Percentiles rank a stretch among this genome's conserved stretches.
phyloP scores from a whole-genome alignment of 2,797 vertebrate genomes.

The Numenius phaeopus region DNA sequence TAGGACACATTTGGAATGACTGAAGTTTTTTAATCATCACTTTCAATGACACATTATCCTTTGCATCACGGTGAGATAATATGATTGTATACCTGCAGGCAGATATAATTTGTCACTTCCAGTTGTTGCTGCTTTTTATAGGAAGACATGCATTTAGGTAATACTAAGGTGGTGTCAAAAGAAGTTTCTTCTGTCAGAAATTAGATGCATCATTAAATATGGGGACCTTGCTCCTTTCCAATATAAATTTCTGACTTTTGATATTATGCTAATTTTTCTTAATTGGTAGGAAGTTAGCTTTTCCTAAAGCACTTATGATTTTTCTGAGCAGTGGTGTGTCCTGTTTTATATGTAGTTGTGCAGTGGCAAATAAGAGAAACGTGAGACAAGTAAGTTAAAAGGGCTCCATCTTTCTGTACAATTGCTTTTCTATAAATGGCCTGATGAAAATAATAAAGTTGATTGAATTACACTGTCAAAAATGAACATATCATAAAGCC shows the following conservation, averaged over 20 bases:
- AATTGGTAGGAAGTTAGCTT: neutral
- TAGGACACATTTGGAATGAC: neutral
- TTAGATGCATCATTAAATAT: neutral
- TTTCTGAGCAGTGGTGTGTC: neutral
- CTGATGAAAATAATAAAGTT: neutral
- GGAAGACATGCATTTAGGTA: neutral
- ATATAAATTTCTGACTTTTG: neutral
- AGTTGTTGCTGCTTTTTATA: neutral
- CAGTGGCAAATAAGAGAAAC: neutral
- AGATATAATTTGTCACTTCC: constrained; percentile 10
- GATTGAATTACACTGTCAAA: neutral
- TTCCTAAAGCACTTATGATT: neutral
- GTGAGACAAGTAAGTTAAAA: neutral
- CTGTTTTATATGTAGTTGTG: neutral
- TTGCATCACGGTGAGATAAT: neutral
- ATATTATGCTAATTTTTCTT: neutral
- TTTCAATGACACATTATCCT: neutral
- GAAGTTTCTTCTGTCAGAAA: neutral
- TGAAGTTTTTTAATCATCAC: neutral
- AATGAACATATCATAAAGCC: neutral
- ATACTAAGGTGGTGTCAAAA: neutral
- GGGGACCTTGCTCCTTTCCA: neutral
- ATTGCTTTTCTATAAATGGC: neutral
- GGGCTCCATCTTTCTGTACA: neutral
- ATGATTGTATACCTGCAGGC: neutral